These are phyloP conservation scores for Arremon aurantiirostris DNA, from an alignment of 2,797 vertebrate genomes.

Conservation along the genomic window DNA sequence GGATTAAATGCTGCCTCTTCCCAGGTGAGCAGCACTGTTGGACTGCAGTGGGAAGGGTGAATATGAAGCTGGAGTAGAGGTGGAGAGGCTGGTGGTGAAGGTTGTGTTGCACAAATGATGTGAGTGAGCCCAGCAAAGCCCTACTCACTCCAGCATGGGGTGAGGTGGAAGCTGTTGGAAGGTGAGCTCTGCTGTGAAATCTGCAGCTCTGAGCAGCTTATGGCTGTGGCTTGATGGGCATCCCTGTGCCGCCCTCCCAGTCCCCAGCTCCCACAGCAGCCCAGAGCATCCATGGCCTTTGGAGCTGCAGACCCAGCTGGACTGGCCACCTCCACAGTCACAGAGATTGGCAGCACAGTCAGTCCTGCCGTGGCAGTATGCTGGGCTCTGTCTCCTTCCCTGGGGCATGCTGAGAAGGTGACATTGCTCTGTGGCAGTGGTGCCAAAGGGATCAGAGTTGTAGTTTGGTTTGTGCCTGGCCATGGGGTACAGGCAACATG, in stretches of 20 bases:
- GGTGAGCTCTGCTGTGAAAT: not conserved
- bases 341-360: not conserved
- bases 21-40: not conserved
- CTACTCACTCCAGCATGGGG: not conserved
- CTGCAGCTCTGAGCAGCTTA: not conserved
- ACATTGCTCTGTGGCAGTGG: not conserved
- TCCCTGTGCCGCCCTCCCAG: not conserved
- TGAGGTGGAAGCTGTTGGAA: not conserved
- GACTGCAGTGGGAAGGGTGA: not conserved
- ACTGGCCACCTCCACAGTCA: not conserved
- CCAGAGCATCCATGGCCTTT: not conserved
- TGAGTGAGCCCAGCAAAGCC: rapidly evolving
- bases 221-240: not conserved
- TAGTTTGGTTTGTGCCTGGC: not conserved
- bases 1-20: not conserved
- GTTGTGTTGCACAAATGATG: not conserved
- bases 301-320: not conserved
- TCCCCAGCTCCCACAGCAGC: not conserved
- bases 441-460: not conserved
- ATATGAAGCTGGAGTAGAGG: not conserved
- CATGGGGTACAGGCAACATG: not conserved
- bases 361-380: not conserved
- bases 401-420: not conserved
- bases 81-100: not conserved
- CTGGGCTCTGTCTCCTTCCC: not conserved